These are phyloP conservation scores for Nesidiocoris tenuis DNA, from an alignment of 2,888 invertebrate genomes.

Conservation along the genomic window DNA sequence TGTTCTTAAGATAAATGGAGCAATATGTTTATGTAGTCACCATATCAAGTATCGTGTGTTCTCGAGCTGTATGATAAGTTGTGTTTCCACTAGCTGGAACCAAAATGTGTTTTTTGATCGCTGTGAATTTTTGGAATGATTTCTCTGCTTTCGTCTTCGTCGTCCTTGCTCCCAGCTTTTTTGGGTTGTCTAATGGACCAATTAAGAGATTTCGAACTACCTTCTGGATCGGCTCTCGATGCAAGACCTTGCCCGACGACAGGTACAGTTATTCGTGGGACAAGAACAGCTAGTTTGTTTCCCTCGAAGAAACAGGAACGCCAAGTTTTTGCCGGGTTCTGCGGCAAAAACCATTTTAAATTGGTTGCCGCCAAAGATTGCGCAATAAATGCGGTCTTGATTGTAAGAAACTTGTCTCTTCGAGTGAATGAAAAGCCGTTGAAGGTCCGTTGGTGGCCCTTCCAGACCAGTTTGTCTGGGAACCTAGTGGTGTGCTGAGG, in stretches of 20 bases:
- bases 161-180: not conserved
- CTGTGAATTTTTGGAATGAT: too few species aligned
- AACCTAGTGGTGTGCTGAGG: not conserved
- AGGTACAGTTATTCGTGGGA: slow-evolving; percentile 2
- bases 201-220: slow-evolving; percentile 18
- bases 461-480: slow-evolving; percentile 19
- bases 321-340: not conserved
- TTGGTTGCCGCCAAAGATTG: not conserved
- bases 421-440: slow-evolving; percentile 1
- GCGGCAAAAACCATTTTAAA: slow-evolving; percentile 12
- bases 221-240: not conserved
- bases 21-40: too few species aligned
- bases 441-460: not conserved
- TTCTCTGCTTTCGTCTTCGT: too few species aligned
- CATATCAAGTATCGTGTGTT: too few species aligned
- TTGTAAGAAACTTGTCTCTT: slow-evolving; percentile 3
- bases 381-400: not conserved
- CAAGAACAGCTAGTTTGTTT: slow-evolving; percentile 2
- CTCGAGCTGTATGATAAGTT: too few species aligned
- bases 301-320: not conserved
- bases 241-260: not conserved
- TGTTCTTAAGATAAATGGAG: too few species aligned
- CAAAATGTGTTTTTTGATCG: too few species aligned
- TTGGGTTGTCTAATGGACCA: slow-evolving; percentile 4
- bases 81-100: too few species aligned